Base-by-base conservation (phyloP, 2,113 vertebrate genomes). In the Cathartes aura region DNA sequence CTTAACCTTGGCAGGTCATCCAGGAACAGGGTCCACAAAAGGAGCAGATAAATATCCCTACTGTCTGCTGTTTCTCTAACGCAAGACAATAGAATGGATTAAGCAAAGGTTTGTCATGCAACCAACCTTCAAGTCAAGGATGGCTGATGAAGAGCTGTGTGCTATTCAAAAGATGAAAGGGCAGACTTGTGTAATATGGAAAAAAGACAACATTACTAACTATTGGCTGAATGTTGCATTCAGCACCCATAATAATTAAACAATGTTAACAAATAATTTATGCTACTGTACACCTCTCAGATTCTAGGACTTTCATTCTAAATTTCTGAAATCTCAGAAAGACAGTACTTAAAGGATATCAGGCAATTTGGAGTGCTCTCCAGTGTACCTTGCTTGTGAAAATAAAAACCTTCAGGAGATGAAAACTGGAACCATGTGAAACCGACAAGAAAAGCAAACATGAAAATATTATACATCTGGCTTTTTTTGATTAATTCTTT, bases 211-310 rank as follows among this genome's bases (percentile, higher is more conserved):
- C 8, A 20, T 32, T 42, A 62, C 11, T 45, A 82, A 26, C 36
- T 87, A 19, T n/a, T 87, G 36, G 15, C 19, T 75, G 7, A 63
- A 78, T 29, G 11, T 15, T 89, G 29, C 43, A 60, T 68, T 83
- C 36, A 30, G 13, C 52, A 60, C 14, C 18, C 20, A 80, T 32
- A 72, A 42, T 15, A 80, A 91, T 43, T 60, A 84, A 90, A 56
- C 18, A 38, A 38, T 3, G 3, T 17, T 73, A 73, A 79, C 12
- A 74, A 85, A 40, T 36, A 24, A 85, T 63, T 63, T 45, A 40
- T 63, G 42, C 6, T 32, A 47, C 34, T 0, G 0, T 32, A 60
- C 1, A 0, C 9, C 17, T 58, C 50, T 76, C 34, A 56, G 36
- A 60, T 56, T 60, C 40, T n/a, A 82, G 2, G 9, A 42, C 14